Evolutionary conservation across 2,888 invertebrate genomes (phyloP).

Genomic region (Caradrina kadenii): DNA sequence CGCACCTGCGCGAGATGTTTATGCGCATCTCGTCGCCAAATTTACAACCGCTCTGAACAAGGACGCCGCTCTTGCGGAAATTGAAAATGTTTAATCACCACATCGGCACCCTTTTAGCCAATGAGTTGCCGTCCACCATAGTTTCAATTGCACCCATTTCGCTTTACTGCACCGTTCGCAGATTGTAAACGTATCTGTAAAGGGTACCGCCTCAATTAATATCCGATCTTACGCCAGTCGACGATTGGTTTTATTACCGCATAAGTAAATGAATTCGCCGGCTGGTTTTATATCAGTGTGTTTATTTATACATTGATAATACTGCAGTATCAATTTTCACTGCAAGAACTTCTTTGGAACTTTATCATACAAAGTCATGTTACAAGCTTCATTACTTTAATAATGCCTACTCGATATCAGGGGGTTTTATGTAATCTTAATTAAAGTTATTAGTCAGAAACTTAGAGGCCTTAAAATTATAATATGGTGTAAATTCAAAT

Average conservation of each 20-base stretch:
- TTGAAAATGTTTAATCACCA: constrained; percentile 83
- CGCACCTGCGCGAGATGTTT: constrained; percentile 84
- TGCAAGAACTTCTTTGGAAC: constrained; percentile 24
- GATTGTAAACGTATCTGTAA: constrained; percentile 77
- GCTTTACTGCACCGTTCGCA: constrained; percentile 73
- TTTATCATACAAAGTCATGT: constrained; percentile 51
- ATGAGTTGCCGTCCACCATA: constrained; percentile 66
- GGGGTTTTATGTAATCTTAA: constrained; percentile 24
- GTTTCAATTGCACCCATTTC: constrained; percentile 56
- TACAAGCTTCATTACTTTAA: constrained; percentile 36
- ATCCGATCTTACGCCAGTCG: constrained; percentile 68
- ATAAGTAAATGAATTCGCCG: constrained; percentile 61
- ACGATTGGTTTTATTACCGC: constrained; percentile 68
- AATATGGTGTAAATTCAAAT: constrained; percentile 11
- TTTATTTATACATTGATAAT: constrained; percentile 60
- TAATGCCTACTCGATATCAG: constrained; percentile 22
- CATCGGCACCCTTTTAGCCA: constrained; percentile 78
- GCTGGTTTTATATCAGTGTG: constrained; percentile 65
- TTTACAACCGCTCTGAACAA: constrained; percentile 76
- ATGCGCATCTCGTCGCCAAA: constrained; percentile 82
- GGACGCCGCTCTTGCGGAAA: constrained; percentile 75
- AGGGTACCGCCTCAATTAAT: constrained; percentile 77
- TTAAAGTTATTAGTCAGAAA: constrained; percentile 27
- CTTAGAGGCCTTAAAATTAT: constrained; percentile 7
- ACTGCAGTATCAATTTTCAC: constrained; percentile 39